Evolutionary conservation across 2,113 vertebrate species (phyloP).

Genomic region (Cacatua alba): DNA sequence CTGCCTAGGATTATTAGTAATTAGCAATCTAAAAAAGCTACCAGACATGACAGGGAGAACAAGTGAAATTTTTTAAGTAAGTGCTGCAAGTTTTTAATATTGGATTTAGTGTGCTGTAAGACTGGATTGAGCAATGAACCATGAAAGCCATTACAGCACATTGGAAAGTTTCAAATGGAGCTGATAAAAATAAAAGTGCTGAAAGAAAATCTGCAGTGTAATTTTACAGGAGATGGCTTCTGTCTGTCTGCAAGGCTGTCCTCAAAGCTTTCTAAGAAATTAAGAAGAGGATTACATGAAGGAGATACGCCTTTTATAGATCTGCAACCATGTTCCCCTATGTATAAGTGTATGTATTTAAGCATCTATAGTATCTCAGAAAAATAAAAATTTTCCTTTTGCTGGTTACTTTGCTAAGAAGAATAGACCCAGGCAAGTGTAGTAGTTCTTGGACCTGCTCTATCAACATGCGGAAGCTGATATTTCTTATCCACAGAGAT

Average conservation of each 20-base stretch:
- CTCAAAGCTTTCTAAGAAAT: neutral
- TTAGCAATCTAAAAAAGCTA: neutral
- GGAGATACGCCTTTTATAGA: neutral
- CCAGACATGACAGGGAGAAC: neutral
- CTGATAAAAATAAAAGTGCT: neutral
- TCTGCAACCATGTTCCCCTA: neutral
- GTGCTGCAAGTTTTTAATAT: neutral
- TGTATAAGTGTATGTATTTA: neutral
- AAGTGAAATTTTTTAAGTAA: neutral
- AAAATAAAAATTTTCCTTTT: neutral
- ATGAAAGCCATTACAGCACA: neutral
- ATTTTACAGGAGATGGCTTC: neutral
- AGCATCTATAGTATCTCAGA: neutral
- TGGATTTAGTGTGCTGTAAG: neutral
- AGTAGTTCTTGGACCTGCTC: neutral
- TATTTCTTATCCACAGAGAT: neutral
- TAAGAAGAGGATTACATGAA: neutral
- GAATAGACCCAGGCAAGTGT: neutral
- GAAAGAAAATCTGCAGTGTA: neutral
- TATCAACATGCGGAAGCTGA: neutral
- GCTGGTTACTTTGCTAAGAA: neutral
- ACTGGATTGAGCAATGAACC: neutral
- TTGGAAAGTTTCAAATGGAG: neutral
- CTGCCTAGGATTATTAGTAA: neutral
- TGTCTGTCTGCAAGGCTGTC: neutral